Evolutionary conservation across 2,888 invertebrate genomes (phyloP), one percentile per base, ranked within the genome.

Genomic region (Minunthozetes semirufus): DNA sequence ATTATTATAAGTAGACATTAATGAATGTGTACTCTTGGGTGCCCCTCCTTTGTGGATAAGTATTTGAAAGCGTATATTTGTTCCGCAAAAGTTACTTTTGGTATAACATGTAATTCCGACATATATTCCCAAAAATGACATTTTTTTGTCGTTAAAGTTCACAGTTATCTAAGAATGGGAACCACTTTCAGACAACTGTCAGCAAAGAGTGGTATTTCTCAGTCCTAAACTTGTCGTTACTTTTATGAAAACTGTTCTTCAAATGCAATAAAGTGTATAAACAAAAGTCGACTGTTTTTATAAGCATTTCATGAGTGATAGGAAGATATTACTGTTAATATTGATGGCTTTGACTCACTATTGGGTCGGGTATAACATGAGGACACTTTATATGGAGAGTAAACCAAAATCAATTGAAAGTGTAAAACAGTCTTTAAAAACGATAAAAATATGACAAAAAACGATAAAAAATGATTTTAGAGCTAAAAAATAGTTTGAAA

Each of bases 381-480:
- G 13, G 1, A 59, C 25, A 25, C 59, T 59, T 19, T 25, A 59
- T 38, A 66, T 15, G 13, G 3, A 27, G 15, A 38, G 2, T 38
- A 17, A 42, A 70, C 70, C 59, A 46, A 27, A 70, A 70, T 70
- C 70, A 70, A 70, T 70, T 70, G 70, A 70, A 70, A 70, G 70
- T 70, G 42, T 70, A 42, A 42, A 68, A 22, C n/a, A 66, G 63
- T 66, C n/a, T 15, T 15, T n/a, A n/a, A n/a, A n/a, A n/a, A n/a
- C n/a, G n/a, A n/a, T n/a, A 61, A 61, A 66, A 33, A 63, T 33
- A 33, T 33, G 29, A 33, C 22, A 22, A 11, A 38, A n/a, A 38
- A 27, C 13, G 22, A 59, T 13, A 59, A 59, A 22, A 29, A 15
- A 59, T 29, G 56, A 56, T 25, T 29, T 59, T 59, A 59, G 22